phyloP scores from a whole-genome alignment of 2,888 invertebrate species.

The Venusia cambrica region DNA sequence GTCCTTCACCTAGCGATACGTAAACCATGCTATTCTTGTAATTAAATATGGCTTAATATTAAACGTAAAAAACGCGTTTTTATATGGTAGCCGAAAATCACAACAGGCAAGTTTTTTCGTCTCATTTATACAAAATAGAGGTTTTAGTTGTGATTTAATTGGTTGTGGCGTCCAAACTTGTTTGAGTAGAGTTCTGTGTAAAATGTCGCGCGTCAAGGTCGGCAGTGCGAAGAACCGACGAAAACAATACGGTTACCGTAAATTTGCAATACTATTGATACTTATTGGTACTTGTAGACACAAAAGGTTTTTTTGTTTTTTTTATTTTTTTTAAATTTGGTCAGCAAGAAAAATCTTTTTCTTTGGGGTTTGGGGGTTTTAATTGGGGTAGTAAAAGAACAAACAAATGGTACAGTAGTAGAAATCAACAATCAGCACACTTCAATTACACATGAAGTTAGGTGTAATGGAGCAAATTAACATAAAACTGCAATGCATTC shows the following conservation, averaged over 20 bases:
- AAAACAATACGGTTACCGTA: no score
- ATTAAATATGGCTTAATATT: no score
- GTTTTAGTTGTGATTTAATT: constrained; percentile 34
- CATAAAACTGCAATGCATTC: constrained; percentile 54
- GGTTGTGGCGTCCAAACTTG: constrained; percentile 42
- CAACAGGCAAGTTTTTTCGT: constrained; percentile 10
- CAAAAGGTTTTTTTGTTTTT: no score
- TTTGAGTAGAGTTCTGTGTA: constrained; percentile 52
- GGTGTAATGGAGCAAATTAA: constrained; percentile 37
- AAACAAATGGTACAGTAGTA: background rate
- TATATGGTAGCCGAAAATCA: constrained; percentile 4
- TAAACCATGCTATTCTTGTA: no score
- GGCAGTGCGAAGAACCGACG: constrained; percentile 48
- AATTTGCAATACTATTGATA: no score
- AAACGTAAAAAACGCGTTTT: constrained; percentile 1
- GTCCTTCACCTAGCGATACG: no score
- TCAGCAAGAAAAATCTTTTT: no score
- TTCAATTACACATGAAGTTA: constrained; percentile 19
- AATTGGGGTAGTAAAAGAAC: background rate
- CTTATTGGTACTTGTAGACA: no score
- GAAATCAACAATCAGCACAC: constrained; percentile 9
- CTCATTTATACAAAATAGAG: constrained; percentile 17
- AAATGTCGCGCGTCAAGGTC: constrained; percentile 59
- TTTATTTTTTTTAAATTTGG: background rate
- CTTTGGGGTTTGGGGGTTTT: no score